Percentiles rank a stretch among this genome's conserved stretches.
Evolutionary conservation across 1,140 invertebrate genomes (phyloP).

Genomic region (Vanessa atalanta): DNA sequence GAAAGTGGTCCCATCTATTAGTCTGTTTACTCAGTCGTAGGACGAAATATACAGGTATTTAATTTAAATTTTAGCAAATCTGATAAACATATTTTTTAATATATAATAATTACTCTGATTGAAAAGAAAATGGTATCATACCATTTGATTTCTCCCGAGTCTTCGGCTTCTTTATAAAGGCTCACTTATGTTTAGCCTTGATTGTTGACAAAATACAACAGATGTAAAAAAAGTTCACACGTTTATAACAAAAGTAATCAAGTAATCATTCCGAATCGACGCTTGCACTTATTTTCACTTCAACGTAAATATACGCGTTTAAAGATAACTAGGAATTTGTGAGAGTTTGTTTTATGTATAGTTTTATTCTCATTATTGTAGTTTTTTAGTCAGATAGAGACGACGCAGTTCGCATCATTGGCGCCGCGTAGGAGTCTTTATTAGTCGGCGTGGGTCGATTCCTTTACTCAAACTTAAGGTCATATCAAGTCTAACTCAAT

Average conservation of each 20-base stretch:
- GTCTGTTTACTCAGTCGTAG: neutral
- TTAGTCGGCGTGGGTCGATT: constrained; percentile 70
- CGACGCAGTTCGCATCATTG: constrained; percentile 56
- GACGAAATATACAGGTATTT: neutral
- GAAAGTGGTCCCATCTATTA: constrained; percentile 43
- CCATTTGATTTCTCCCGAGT: constrained; percentile 40
- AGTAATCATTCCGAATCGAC: constrained; percentile 29
- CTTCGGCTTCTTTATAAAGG: constrained; percentile 30
- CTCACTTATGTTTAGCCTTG: constrained; percentile 41
- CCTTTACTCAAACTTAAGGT: constrained; percentile 70
- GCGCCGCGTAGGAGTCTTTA: constrained; percentile 74
- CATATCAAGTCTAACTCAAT: constrained; percentile 54
- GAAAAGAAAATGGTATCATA: constrained; percentile 17
- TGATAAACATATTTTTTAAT: neutral
- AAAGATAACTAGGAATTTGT: constrained; percentile 16
- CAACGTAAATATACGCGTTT: constrained; percentile 33
- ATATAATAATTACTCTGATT: no score
- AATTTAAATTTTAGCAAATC: neutral
- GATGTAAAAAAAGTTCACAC: constrained; percentile 27
- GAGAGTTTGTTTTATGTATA: constrained; percentile 46
- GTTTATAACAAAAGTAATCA: constrained; percentile 29
- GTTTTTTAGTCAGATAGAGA: constrained; percentile 42
- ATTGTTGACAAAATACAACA: constrained; percentile 42
- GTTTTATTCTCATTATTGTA: constrained; percentile 53
- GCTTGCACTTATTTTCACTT: constrained; percentile 40